Conservation (phyloP, 2,797 vertebrate species). For the Pelodytes ibericus region DNA sequence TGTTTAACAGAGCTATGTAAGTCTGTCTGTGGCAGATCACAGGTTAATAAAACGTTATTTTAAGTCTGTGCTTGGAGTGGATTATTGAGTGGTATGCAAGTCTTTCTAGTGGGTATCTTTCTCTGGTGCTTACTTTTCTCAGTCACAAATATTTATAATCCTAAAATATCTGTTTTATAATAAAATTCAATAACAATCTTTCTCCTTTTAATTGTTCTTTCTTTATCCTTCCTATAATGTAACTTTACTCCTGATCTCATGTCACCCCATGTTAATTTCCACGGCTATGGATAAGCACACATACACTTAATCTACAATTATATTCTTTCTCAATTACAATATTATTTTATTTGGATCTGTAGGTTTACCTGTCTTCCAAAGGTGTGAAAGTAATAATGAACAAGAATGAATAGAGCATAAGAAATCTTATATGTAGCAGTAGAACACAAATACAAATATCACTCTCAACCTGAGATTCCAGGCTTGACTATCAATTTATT, state of each 20-base stretch:
- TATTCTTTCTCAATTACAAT: neutral
- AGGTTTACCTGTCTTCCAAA: too few species aligned
- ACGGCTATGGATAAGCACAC: neutral
- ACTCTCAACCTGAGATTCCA: too few species aligned
- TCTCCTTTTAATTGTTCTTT: neutral
- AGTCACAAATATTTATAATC: neutral
- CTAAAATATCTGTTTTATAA: neutral
- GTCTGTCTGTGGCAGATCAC: neutral
- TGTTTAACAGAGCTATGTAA: slow-evolving; percentile 2
- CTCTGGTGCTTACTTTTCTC: neutral
- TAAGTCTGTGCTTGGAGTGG: neutral
- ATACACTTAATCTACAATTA: neutral
- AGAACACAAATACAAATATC: too few species aligned
- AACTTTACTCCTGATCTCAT: neutral
- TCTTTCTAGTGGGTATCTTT: neutral
- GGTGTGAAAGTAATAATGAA: too few species aligned
- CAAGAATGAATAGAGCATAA: too few species aligned
- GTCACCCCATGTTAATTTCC: neutral
- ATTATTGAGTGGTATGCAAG: neutral
- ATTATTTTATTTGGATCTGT: too few species aligned
- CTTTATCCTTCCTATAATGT: neutral
- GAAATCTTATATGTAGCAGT: too few species aligned
- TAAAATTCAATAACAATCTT: neutral
- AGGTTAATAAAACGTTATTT: slow-evolving; percentile 3
- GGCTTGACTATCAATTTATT: too few species aligned